Base-by-base conservation (phyloP, 2,797 vertebrate genomes). In the Chrysocyon brachyurus region DNA sequence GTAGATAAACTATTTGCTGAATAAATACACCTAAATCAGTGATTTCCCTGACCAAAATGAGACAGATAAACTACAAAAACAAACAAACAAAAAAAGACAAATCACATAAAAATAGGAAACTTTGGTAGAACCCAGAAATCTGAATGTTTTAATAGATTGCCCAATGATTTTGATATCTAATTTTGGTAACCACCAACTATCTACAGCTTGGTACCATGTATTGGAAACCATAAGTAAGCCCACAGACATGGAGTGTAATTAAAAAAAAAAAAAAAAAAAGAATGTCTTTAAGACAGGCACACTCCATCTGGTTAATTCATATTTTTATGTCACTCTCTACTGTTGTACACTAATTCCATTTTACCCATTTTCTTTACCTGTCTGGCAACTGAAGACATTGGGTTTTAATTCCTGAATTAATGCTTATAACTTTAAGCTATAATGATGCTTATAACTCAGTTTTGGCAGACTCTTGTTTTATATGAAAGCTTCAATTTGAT, bases 401-500 rank as follows among this genome's bases (percentile, higher is more conserved):
- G 3, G 0, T 89, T 95, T 83, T 16, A 75, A 83, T 61, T 1
- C 15, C 19, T 94, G 33, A 61, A 78, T 49, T 73, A 59, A 59
- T 59, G 78, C 40, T 46, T 46, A 46, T 46, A 46, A 46, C 40
- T 46, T 46, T 46, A 46, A 46, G 40, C 1, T 46, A 46, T 46
- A 46, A 46, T 46, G 8, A 78, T 19, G 16, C 22, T 78, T 78
- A 26, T 73, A 59, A 90, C 15, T 66, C 46, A 56, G 24, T 75
- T 78, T 90, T 73, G 75, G 24, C 10, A 31, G 68, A 68, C 6
- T 87, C 15, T 63, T 40, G 21, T 64, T 15, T 21, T 64, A 28
- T 86, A 52, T 86, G 57, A 88, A 95, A 90, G 15, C 26, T 96
- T 83, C 24, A 79, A 40, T 73, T 94, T 22, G n/a, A 26, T 19